phyloP scores from a whole-genome alignment of 2,797 vertebrate species.

The Zonotrichia albicollis region DNA sequence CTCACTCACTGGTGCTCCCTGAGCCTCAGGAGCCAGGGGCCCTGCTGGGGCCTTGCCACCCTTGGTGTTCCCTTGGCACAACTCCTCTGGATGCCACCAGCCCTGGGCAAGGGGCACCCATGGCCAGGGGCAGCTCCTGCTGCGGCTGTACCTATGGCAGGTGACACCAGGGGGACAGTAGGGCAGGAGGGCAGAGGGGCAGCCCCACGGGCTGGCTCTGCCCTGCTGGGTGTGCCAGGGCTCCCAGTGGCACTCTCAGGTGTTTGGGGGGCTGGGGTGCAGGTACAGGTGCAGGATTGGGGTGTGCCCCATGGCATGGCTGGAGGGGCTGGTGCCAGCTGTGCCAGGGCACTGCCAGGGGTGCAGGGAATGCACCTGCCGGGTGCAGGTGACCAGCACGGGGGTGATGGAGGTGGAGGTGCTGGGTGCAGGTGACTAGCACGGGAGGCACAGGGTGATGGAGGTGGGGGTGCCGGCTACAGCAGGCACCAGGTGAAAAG shows the following conservation, averaged over 20 bases:
- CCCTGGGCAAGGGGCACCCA: neutral
- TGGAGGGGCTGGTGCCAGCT: neutral
- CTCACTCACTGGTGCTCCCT: neutral
- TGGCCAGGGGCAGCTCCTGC: neutral
- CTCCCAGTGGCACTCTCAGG: neutral
- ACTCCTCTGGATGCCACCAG: neutral
- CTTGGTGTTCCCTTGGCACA: neutral
- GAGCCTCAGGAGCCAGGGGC: neutral
- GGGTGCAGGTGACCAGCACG: neutral
- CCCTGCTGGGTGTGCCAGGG: neutral
- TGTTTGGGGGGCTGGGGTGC: no score
- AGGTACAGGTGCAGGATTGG: neutral
- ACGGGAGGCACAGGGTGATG: no score
- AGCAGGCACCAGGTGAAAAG: no score
- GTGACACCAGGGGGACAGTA: neutral
- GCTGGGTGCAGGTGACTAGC: no score
- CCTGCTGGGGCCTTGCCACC: accelerated
- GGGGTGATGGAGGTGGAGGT: no score
- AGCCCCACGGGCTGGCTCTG: neutral
- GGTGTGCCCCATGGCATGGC: neutral
- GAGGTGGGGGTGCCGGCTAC: no score
- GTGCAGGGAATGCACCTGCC: neutral
- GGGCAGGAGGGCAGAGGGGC: neutral
- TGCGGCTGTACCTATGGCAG: accelerated
- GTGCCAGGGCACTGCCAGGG: neutral